Evolutionary conservation across 2,888 invertebrate genomes (phyloP), one percentile per base, ranked within the genome.

Genomic region (Zeuzera pyrina): DNA sequence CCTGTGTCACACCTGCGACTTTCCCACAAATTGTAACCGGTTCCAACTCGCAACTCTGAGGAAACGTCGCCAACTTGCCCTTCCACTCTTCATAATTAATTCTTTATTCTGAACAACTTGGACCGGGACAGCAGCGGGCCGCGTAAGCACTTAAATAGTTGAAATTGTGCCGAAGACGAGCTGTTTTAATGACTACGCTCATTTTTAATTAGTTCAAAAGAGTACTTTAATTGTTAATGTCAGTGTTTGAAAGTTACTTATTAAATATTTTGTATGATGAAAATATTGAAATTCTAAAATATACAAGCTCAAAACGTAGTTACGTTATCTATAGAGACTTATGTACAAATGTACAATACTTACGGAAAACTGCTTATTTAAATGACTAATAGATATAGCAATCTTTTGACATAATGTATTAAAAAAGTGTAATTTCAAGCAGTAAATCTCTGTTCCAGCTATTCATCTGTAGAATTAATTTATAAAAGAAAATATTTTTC

Each of bases 71-170:
- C 53, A 76, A 72, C 62, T 74, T 73, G 58, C 59, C 61, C 72
- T 68, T 62, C 57, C 52, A 57, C 57, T 63, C 70, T 76, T 77
- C 78, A 79, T 83, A 81, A 83, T 81, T 83, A 81, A 83, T 83
- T 83, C 81, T 81, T 83, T 79, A 81, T 74, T 79, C 77, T 67
- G 69, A 67, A 71, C 69, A 77, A 81, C 68, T 81, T 65, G 54
- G 57, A 63, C 61, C 68, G 69, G 76, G 71, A 72, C 74, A 69
- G 69, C 63, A 61, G 51, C 67, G 66, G 63, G 62, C 65, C 70
- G 68, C 69, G 69, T 73, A 64, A 74, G 73, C 77, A 79, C 76
- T 79, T 78, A 73, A 77, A 79, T 72, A 71, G 77, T 73, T 72
- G 63, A 72, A 78, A 79, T 72, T 71, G 74, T 69, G 70, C 63